A percentile compares a stretch with the other conserved stretches of the same genome.
These are phyloP conservation scores for Clinocottus analis DNA, from an alignment of 2,113 vertebrate species.

Conservation along the genomic window DNA sequence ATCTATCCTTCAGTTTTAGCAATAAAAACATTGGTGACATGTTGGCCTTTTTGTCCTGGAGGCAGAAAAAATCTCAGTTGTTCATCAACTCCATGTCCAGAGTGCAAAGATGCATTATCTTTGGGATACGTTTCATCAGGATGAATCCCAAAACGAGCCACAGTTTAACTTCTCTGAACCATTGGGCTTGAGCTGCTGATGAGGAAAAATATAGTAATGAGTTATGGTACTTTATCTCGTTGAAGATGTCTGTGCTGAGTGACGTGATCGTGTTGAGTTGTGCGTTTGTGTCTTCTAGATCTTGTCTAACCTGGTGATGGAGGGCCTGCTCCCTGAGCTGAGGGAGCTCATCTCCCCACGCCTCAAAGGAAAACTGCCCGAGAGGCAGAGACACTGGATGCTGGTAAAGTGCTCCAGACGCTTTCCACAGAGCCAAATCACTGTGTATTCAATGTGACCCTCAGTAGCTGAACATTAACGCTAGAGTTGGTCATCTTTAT, in stretches of 20 bases:
- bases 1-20: no score
- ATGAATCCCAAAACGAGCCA: background rate
- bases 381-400: constrained; percentile 91
- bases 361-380: constrained; percentile 91
- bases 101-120: background rate
- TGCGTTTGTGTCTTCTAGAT: constrained; percentile 80
- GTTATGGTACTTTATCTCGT: background rate
- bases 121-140: background rate
- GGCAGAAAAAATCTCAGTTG: background rate
- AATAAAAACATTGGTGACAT: no score
- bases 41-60: background rate
- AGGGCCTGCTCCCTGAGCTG: constrained; percentile 90
- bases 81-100: background rate
- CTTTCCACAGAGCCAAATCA: background rate
- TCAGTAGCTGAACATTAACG: background rate
- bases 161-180: background rate
- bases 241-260: background rate
- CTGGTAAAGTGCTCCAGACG: constrained; percentile 81
- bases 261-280: background rate
- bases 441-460: background rate
- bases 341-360: constrained; percentile 86
- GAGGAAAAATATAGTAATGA: no score
- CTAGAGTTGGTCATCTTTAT: no score
- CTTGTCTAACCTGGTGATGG: constrained; percentile 96
- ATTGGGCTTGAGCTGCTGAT: background rate